Base-by-base conservation (phyloP, 2,797 vertebrate genomes). In the Sebastes minor region DNA sequence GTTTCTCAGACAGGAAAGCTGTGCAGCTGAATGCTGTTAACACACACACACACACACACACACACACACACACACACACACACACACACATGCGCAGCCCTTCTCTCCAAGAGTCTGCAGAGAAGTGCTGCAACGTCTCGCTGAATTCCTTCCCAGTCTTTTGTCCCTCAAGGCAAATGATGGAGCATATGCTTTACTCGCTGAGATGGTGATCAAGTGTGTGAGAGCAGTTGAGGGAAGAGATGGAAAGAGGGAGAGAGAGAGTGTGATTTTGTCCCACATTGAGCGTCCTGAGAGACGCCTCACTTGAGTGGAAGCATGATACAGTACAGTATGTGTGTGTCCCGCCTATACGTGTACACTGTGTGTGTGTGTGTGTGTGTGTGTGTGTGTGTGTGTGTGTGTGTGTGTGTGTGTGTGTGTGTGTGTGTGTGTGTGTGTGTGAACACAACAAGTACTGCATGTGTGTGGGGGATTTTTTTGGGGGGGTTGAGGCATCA, bases 101-200 rank as follows among this genome's bases (percentile, higher is more conserved):
- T 38, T 57, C 67, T 75, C 56, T 80, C 65, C 65, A 72, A 71
- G 33, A 80, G 73, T 61, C 65, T 73, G 78, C 80, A 57, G 72
- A 86, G 76, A 82, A 70, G 63, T 73, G 72, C 83, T 65, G 49
- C 38, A 52, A n/a, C 25, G 83, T 86, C 82, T 83, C n/a, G 30
- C 46, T 88, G 66, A 89, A 92, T 81, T 88, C 75, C 76, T 88
- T 91, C 78, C 85, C 68, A 84, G 89, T 81, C 76, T 83, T 90
- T 83, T 65, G 86, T 93, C 88, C 90, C 88, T 83, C 18, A 80
- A 85, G 88, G 61, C 78, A 91, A 91, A 89, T 92, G 88, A 94
- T 89, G 81, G 90, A 91, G 90, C 89, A 88, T 80, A 89, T 84
- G 87, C 76, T 71, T 90, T 56, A 85, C 56, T 88, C 52, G 12